Evolutionary conservation across 2,888 invertebrate species (phyloP).

Genomic region (Caenorhabditis parvicauda): DNA sequence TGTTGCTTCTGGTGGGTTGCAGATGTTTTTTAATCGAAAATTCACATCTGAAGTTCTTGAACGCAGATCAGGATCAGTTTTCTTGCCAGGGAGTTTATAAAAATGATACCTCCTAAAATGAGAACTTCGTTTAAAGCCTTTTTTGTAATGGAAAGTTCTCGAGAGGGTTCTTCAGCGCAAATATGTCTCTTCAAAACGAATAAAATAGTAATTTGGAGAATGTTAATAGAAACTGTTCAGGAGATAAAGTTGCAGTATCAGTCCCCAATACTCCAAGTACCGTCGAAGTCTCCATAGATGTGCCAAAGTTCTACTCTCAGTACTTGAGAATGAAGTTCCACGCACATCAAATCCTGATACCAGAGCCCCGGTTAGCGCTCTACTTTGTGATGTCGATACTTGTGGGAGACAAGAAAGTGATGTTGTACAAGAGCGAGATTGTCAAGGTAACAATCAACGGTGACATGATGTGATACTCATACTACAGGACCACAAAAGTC

Average conservation of each 20-base stretch:
- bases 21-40: neutral
- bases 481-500: constrained; percentile 17
- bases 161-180: too few relatives aligned
- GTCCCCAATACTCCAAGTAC: neutral
- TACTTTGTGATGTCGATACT: constrained; percentile 36
- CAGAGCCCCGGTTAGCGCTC: constrained; percentile 29
- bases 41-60: too few relatives aligned
- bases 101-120: too few relatives aligned
- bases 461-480: constrained; percentile 3
- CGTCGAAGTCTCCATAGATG: constrained; percentile 17
- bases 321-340: constrained; percentile 29
- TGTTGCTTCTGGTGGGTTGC: constrained; percentile 17
- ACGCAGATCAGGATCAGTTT: too few relatives aligned
- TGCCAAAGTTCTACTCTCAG: constrained; percentile 29
- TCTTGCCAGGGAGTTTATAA: too few relatives aligned
- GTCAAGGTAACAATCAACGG: neutral
- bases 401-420: constrained; percentile 13
- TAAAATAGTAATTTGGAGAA: too few relatives aligned
- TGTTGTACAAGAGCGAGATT: constrained; percentile 28
- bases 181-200: too few relatives aligned
- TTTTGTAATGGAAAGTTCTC: too few relatives aligned
- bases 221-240: too few relatives aligned
- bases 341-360: constrained; percentile 34
- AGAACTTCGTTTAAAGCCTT: too few relatives aligned
- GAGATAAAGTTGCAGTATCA: too few relatives aligned